A percentile compares a stretch with the other conserved stretches of the same genome.
Evolutionary conservation across 2,888 invertebrate genomes (phyloP).

Genomic region (Drosophila borborema): DNA sequence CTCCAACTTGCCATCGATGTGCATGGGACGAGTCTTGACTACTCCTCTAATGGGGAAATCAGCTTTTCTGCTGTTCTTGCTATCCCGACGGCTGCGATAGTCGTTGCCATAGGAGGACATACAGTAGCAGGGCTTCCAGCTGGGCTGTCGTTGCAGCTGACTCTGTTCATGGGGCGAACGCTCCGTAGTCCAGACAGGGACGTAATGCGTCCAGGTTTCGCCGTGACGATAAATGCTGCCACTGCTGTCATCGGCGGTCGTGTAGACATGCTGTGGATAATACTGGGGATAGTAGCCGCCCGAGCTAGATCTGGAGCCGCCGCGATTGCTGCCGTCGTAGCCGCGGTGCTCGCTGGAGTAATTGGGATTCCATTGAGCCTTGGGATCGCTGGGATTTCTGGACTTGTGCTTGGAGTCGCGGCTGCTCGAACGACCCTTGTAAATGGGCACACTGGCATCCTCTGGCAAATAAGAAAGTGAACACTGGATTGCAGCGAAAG

Average conservation of each 20-base stretch:
- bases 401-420: constrained; percentile 70
- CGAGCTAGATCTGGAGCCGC: constrained; percentile 33
- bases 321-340: constrained; percentile 32
- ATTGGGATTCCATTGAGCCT: constrained; percentile 82
- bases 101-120: constrained; percentile 69
- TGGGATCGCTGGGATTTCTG: constrained; percentile 80
- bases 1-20: constrained; percentile 83
- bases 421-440: constrained; percentile 77
- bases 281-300: constrained; percentile 75
- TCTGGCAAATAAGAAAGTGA: constrained; percentile 60
- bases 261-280: constrained; percentile 78
- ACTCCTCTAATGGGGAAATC: constrained; percentile 8
- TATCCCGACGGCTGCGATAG: constrained; percentile 76
- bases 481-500: not conserved
- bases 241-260: constrained; percentile 52
- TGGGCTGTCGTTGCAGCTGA: constrained; percentile 71
- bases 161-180: constrained; percentile 77
- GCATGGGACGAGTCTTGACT: constrained; percentile 57
- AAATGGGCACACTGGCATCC: constrained; percentile 85
- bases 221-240: constrained; percentile 74
- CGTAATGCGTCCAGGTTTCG: constrained; percentile 84
- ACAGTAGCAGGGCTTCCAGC: constrained; percentile 85
- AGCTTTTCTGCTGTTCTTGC: constrained; percentile 28
- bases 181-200: constrained; percentile 84
- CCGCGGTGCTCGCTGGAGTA: constrained; percentile 77